Conservation (phyloP, 2,888 invertebrate genomes). For the Pasiphila rectangulata region DNA sequence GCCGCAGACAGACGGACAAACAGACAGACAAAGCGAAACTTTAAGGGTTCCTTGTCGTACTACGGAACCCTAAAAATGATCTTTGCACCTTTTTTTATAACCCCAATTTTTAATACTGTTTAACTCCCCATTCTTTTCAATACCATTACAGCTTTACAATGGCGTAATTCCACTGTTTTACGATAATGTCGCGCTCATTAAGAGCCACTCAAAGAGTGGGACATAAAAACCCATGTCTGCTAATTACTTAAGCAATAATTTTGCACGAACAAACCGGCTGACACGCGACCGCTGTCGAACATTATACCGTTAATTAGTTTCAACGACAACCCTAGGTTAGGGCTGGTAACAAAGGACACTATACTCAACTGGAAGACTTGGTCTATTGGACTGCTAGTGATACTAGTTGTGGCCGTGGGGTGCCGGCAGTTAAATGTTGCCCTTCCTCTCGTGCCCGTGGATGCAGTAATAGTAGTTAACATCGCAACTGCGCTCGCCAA, state of each 20-base stretch:
- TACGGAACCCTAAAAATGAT: neutral
- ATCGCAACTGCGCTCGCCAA: too few relatives aligned
- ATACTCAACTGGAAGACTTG: too few relatives aligned
- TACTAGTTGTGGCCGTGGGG: too few relatives aligned
- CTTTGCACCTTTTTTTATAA: neutral
- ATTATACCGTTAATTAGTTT: conserved; percentile 37
- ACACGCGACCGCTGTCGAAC: conserved; percentile 37
- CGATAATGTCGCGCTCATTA: conserved; percentile 32
- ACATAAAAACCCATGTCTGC: conserved; percentile 46
- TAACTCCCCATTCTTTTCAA: conserved; percentile 18
- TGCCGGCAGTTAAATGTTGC: neutral
- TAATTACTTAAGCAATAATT: conserved; percentile 44
- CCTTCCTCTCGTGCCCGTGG: too few relatives aligned
- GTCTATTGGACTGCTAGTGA: too few relatives aligned
- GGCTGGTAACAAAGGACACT: conserved; percentile 11
- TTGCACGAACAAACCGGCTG: conserved; percentile 29
- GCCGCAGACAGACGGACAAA: too few relatives aligned
- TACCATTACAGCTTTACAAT: conserved; percentile 21
- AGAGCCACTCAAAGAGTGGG: conserved; percentile 40
- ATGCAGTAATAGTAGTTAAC: too few relatives aligned
- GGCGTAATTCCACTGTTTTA: conserved; percentile 21
- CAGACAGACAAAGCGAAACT: too few relatives aligned
- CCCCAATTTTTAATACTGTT: neutral
- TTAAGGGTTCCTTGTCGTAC: too few relatives aligned
- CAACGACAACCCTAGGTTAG: conserved; percentile 21